Evolutionary conservation across 2,888 invertebrate genomes (phyloP).

Genomic region (Synergus laeviventris): DNA sequence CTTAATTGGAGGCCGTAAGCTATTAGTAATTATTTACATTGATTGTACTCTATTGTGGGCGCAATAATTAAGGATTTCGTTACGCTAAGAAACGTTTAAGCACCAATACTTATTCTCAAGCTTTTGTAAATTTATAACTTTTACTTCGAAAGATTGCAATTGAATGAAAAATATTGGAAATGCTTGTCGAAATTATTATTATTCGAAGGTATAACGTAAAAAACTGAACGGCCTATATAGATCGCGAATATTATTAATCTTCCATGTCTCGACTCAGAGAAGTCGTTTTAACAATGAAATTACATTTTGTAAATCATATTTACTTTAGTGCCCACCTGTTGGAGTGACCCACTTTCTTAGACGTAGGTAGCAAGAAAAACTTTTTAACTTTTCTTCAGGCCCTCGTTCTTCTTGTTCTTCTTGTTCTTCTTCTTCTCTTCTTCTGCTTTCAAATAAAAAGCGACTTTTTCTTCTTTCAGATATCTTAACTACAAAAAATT

Average conservation of each 20-base stretch:
- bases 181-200: too few species aligned
- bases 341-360: conserved; percentile 72
- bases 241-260: background rate
- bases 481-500: too few species aligned
- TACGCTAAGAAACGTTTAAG: conserved; percentile 47
- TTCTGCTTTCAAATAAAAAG: background rate
- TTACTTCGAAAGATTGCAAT: background rate
- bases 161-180: background rate
- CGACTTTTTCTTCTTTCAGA: background rate
- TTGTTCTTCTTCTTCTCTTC: conserved; percentile 4
- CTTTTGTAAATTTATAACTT: background rate
- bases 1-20: conserved; percentile 68
- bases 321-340: conserved; percentile 74
- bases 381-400: conserved; percentile 67
- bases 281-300: conserved; percentile 40
- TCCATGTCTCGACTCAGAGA: background rate
- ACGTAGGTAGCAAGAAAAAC: conserved; percentile 63
- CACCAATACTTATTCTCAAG: background rate
- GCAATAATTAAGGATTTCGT: conserved; percentile 50
- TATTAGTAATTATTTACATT: conserved; percentile 51
- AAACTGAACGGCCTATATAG: background rate
- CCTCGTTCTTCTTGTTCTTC: conserved; percentile 41
- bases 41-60: conserved; percentile 63
- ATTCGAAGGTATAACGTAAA: background rate
- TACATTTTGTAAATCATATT: conserved; percentile 53